These are phyloP conservation scores for Idaea dimidiata DNA, from an alignment of 2,888 invertebrate species.

Conservation along the genomic window DNA sequence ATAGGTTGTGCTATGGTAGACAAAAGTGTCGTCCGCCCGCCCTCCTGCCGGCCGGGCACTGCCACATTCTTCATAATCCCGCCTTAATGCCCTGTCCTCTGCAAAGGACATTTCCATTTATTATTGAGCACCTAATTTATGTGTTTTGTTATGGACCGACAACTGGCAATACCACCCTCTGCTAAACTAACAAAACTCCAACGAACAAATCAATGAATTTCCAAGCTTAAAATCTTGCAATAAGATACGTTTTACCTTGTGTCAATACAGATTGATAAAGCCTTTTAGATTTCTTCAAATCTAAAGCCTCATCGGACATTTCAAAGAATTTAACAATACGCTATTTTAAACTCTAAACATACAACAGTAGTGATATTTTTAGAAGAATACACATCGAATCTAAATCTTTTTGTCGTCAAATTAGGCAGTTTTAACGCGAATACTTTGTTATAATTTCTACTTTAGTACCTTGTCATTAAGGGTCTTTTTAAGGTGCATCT, in stretches of 20 bases:
- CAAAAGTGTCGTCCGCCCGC: slow-evolving; percentile 9
- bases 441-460: slow-evolving; percentile 14
- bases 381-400: slow-evolving; percentile 28
- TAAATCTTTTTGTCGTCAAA: slow-evolving; percentile 44
- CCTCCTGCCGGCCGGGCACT: slow-evolving; percentile 52
- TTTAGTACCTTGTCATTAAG: slow-evolving; percentile 6
- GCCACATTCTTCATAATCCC: slow-evolving; percentile 76
- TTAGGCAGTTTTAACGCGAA: slow-evolving; percentile 51
- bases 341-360: slow-evolving; percentile 38
- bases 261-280: slow-evolving; percentile 21
- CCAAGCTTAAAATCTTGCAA: slow-evolving; percentile 14
- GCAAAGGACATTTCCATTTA: slow-evolving; percentile 82
- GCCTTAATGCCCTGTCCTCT: slow-evolving; percentile 80
- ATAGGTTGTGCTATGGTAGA: not conserved
- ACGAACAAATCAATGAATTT: slow-evolving; percentile 22
- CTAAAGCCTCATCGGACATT: slow-evolving; percentile 61
- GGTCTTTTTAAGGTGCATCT: slow-evolving; percentile 25
- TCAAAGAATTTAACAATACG: slow-evolving; percentile 43
- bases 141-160: slow-evolving; percentile 81
- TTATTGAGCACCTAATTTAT: slow-evolving; percentile 82
- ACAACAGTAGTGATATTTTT: slow-evolving; percentile 37
- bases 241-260: slow-evolving; percentile 30
- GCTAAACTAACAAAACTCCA: slow-evolving; percentile 35
- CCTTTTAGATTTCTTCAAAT: slow-evolving; percentile 36
- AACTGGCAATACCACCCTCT: slow-evolving; percentile 53